phyloP scores from a whole-genome alignment of 2,888 invertebrate species.

The Agriopis aurantiaria region DNA sequence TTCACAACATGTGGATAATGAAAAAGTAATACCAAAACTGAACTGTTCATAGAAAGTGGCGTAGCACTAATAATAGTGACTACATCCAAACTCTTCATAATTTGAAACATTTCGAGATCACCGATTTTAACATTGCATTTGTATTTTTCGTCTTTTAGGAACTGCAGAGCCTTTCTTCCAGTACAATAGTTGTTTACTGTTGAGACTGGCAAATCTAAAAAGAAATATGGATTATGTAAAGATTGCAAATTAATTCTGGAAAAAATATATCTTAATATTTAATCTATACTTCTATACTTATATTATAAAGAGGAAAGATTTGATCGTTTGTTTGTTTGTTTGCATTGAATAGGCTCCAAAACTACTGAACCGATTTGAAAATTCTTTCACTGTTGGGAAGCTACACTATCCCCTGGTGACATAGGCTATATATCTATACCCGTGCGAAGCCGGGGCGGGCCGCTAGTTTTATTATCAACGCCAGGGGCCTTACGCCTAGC shows the following conservation, averaged over 20 bases:
- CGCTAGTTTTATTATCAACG: too few species aligned
- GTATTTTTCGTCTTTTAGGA: slow-evolving; percentile 65
- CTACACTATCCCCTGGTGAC: too few species aligned
- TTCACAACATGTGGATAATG: too few species aligned
- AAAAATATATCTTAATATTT: slow-evolving; percentile 11
- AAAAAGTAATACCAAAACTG: slow-evolving; percentile 61
- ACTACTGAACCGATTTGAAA: too few species aligned
- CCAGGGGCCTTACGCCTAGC: too few species aligned
- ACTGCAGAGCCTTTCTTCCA: slow-evolving; percentile 63
- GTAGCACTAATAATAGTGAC: slow-evolving; percentile 67
- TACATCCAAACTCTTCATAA: slow-evolving; percentile 61
- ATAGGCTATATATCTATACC: too few species aligned
- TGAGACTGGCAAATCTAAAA: slow-evolving; percentile 72
- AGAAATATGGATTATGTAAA: not conserved
- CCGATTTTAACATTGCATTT: slow-evolving; percentile 69
- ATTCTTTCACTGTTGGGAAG: too few species aligned
- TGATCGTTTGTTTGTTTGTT: too few species aligned
- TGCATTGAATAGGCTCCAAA: too few species aligned
- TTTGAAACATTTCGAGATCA: slow-evolving; percentile 74
- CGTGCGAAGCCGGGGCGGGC: too few species aligned
- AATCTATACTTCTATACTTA: too few species aligned
- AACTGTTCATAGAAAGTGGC: slow-evolving; percentile 59
- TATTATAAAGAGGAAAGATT: too few species aligned
- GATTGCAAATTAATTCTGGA: not conserved
- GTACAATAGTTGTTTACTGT: slow-evolving; percentile 70